These are phyloP conservation scores for Congeria kusceri DNA, from an alignment of 2,888 invertebrate species.

Conservation along the genomic window DNA sequence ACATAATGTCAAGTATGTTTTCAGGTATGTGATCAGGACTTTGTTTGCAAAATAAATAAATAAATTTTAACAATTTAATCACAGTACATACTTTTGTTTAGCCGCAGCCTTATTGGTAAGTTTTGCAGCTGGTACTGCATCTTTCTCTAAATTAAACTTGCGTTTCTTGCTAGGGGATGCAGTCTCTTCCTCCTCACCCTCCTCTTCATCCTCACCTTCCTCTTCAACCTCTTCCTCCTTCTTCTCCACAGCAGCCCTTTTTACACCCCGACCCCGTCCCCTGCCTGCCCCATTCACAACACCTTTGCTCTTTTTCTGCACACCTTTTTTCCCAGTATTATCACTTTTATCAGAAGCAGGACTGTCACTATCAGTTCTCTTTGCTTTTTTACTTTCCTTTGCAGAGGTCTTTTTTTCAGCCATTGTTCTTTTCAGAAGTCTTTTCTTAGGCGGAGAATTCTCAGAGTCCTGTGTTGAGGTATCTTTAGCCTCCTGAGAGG, in stretches of 20 bases:
- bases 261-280: slow-evolving; percentile 1
- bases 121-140: slow-evolving; percentile 55
- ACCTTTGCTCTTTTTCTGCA: slow-evolving; percentile 49
- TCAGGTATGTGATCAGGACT: too few relatives aligned
- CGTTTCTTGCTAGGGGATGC: slow-evolving; percentile 37
- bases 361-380: slow-evolving; percentile 24
- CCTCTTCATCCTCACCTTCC: slow-evolving; percentile 1
- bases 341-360: slow-evolving; percentile 27
- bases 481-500: slow-evolving; percentile 35
- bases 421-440: slow-evolving; percentile 52
- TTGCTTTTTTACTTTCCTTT: slow-evolving; percentile 24
- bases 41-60: too few relatives aligned
- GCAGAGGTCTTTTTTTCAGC: slow-evolving; percentile 39
- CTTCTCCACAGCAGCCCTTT: slow-evolving; percentile 13
- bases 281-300: slow-evolving; percentile 49
- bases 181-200: slow-evolving; percentile 19
- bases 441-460: slow-evolving; percentile 53
- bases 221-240: slow-evolving; percentile 15
- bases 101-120: slow-evolving; percentile 37
- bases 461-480: slow-evolving; percentile 36
- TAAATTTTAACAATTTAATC: background rate
- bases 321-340: slow-evolving; percentile 31
- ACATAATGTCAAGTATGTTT: too few relatives aligned
- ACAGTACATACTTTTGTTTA: slow-evolving; percentile 31
- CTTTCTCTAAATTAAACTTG: slow-evolving; percentile 53